Evolutionary conservation across 1,140 invertebrate genomes (phyloP), one percentile per base, ranked within the genome.

Genomic region (Tribolium castaneum): DNA sequence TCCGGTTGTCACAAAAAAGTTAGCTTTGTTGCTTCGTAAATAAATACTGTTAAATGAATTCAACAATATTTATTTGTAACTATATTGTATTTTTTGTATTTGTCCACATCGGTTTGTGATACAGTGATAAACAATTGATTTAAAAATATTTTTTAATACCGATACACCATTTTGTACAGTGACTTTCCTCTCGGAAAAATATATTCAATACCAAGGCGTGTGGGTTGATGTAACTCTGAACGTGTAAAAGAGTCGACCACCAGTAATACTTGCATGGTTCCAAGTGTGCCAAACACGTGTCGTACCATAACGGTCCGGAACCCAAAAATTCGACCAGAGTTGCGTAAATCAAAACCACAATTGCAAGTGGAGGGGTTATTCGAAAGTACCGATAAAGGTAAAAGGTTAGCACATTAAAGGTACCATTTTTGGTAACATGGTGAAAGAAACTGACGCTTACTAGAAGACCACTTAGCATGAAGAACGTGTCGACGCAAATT

Each of bases 381-480:
- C 88, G 86, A 54, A 76, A 70, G 80, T 85, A 84, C 70, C 84
- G 66, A 76, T 82, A 81, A 25, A 87, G 12, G 56, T 85, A 86
- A 76, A 84, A 86, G 19, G 83, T 66, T 3, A 80, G 14, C 22
- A 83, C 56, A 70, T 84, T 84, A 19, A 86, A 77, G 12, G 51
- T 79, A 19, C 84, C 81, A 22, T 70, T 79, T 77, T 85, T 86
- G 5, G 30, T 50, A 9, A 88, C 82, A 52, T 88, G 85, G 35
- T 87, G 86, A 2, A 90, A 79, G 10, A 87, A 83, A 1, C 89
- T 73, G 51, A 89, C 88, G 1, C 85, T 78, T 1, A 89, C 82
- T 3, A 91, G 82, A 0, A 89, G 77, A 16, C 90, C 90, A 83
- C 89, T 90, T 45, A 86, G 81, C 30, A 88, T 78, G 34, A 88